Percentiles rank a stretch among this genome's conserved stretches.
Conservation (phyloP, 2,113 vertebrate species). For the Otolemur garnettii region DNA sequence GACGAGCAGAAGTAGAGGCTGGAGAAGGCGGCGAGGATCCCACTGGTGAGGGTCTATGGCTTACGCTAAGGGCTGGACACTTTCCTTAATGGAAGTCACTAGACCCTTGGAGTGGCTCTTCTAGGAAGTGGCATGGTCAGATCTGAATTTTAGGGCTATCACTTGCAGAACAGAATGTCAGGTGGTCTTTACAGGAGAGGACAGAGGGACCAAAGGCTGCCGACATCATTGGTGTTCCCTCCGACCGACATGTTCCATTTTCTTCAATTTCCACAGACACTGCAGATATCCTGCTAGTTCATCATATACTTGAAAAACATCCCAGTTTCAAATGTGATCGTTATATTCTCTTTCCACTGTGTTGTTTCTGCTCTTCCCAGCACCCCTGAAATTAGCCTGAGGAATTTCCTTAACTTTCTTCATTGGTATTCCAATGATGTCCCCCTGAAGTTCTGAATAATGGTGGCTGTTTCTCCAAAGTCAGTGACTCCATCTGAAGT, state of each 20-base stretch:
- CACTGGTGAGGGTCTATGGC: neutral
- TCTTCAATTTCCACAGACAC: neutral
- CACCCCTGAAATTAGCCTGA: neutral
- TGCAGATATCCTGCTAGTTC: neutral
- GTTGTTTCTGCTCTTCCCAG: neutral
- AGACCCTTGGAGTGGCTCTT: neutral
- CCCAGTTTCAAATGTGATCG: conserved; percentile 1
- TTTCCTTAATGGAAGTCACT: neutral
- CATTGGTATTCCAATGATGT: neutral
- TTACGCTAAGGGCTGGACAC: neutral
- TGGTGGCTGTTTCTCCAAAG: neutral
- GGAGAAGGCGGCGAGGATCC: neutral
- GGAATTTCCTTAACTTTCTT: neutral
- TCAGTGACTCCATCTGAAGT: neutral
- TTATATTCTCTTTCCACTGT: neutral
- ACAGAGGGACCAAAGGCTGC: neutral
- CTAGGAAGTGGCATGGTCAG: neutral
- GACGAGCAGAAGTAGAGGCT: neutral
- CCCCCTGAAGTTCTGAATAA: neutral
- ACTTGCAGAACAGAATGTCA: neutral
- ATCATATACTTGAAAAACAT: neutral
- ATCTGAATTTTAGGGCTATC: neutral
- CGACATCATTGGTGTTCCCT: neutral
- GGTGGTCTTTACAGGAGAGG: neutral
- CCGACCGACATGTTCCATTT: neutral